Conservation (phyloP, 2,888 invertebrate genomes). For the Lamellibrachia satsuma region DNA sequence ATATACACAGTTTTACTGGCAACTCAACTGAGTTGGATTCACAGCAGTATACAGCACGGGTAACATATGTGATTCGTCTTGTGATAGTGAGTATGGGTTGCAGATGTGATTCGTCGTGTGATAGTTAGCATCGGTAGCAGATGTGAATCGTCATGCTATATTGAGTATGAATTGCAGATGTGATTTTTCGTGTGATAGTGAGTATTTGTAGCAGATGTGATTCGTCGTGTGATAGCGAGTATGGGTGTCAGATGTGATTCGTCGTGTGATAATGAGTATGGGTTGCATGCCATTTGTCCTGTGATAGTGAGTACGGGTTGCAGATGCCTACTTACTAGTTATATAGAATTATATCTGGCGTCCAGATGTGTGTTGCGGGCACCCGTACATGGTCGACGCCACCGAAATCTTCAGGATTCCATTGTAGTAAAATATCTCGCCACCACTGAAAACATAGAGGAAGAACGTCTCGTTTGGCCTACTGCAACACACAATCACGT, state of each 20-base stretch:
- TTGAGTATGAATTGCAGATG: not conserved
- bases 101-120: too few species aligned
- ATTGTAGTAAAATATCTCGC: conserved; percentile 46
- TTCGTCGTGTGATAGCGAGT: not conserved
- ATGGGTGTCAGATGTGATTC: not conserved
- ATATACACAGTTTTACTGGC: not conserved
- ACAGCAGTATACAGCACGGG: too few species aligned
- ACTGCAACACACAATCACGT: not conserved
- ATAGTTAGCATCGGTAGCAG: too few species aligned
- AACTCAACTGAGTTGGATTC: too few species aligned
- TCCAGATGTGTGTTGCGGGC: conserved; percentile 49
- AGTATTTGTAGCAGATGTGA: not conserved
- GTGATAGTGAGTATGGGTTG: too few species aligned
- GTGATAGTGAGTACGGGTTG: not conserved
- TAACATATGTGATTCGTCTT: too few species aligned
- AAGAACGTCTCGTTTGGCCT: not conserved
- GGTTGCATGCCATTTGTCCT: not conserved
- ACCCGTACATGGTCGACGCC: conserved; percentile 46
- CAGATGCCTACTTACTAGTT: conserved; percentile 45
- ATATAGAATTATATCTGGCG: conserved; percentile 52
- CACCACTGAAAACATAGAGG: conserved; percentile 42
- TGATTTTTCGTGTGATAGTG: not conserved
- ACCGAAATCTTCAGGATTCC: conserved; percentile 47
- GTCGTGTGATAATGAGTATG: not conserved
- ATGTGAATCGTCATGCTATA: not conserved